Conservation (phyloP, 2,888 invertebrate species). For the Cristatella mucedo region DNA sequence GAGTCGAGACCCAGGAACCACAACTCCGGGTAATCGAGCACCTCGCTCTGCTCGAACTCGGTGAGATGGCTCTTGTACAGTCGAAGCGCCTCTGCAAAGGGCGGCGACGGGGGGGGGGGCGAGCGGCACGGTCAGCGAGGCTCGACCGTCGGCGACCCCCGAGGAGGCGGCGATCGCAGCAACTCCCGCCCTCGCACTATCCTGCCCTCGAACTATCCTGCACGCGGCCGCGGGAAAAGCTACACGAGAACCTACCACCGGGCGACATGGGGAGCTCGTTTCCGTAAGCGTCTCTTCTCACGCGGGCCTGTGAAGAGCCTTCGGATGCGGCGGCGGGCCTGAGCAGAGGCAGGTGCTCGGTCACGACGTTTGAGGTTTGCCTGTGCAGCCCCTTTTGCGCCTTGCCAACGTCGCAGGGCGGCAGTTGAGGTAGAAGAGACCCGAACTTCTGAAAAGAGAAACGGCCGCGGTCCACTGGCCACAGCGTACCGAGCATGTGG, state of each 20-base stretch:
- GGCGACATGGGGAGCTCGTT: slow-evolving; percentile 45
- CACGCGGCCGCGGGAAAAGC: no score
- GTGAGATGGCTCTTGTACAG: slow-evolving; percentile 67
- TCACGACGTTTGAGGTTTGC: no score
- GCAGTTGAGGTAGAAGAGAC: no score
- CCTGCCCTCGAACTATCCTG: no score
- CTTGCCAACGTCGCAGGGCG: no score
- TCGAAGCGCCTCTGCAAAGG: slow-evolving; percentile 57
- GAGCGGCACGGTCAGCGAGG: slow-evolving; percentile 17
- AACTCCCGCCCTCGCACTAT: no score
- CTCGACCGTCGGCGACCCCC: no score
- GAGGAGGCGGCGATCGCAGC: no score
- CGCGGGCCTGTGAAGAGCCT: not conserved
- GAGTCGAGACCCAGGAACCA: slow-evolving; percentile 57
- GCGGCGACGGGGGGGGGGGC: not conserved
- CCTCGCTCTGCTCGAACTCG: slow-evolving; percentile 75
- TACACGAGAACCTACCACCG: slow-evolving; percentile 39
- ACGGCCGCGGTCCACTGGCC: no score
- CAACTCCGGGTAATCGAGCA: slow-evolving; percentile 70
- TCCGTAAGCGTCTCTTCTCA: slow-evolving; percentile 32
- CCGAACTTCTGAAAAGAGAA: no score
- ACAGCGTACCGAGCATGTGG: no score
- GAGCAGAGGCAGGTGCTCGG: slow-evolving; percentile 3
- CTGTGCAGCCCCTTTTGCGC: no score
- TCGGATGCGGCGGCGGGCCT: not conserved